Percentiles rank a stretch among this genome's conserved stretches.
phyloP scores from a whole-genome alignment of 2,888 invertebrate genomes.

The Trissoscelio sp. region DNA sequence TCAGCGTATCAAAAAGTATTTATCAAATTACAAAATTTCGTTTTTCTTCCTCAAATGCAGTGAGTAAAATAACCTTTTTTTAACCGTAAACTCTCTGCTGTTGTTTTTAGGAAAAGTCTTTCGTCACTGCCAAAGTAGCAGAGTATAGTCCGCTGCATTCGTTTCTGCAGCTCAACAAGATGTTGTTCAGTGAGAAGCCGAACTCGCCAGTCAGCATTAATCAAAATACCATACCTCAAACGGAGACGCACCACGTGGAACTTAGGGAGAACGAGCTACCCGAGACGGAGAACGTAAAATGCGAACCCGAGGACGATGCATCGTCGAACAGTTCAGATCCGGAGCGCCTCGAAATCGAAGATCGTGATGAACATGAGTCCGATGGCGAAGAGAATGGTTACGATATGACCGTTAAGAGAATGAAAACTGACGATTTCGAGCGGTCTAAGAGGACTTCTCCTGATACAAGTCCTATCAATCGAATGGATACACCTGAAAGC shows the following conservation, averaged over 20 bases:
- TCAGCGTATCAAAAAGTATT: no score
- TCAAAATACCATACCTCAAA: slow-evolving; percentile 80
- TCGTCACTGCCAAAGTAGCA: slow-evolving; percentile 82
- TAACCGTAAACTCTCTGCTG: no score
- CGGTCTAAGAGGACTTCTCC: slow-evolving; percentile 76
- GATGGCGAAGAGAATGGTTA: slow-evolving; percentile 80
- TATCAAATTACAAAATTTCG: no score
- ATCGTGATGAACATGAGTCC: slow-evolving; percentile 79
- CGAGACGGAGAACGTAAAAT: slow-evolving; percentile 79
- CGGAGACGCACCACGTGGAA: slow-evolving; percentile 79
- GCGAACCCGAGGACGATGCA: slow-evolving; percentile 86
- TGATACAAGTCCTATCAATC: slow-evolving; percentile 79
- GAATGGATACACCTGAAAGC: slow-evolving; percentile 82
- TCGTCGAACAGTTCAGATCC: slow-evolving; percentile 91
- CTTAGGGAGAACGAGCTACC: slow-evolving; percentile 74
- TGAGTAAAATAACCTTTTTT: no score
- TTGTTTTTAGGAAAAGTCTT: slow-evolving; percentile 79
- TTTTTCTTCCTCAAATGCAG: no score
- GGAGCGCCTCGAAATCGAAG: slow-evolving; percentile 89
- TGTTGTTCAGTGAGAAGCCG: slow-evolving; percentile 80
- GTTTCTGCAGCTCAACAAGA: slow-evolving; percentile 81
- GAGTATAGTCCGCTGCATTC: slow-evolving; percentile 80
- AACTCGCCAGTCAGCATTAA: slow-evolving; percentile 81
- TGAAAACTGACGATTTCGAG: slow-evolving; percentile 75
- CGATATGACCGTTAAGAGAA: slow-evolving; percentile 79